These are phyloP conservation scores for Elysia crispata DNA, from an alignment of 2,888 invertebrate genomes.

Conservation along the genomic window DNA sequence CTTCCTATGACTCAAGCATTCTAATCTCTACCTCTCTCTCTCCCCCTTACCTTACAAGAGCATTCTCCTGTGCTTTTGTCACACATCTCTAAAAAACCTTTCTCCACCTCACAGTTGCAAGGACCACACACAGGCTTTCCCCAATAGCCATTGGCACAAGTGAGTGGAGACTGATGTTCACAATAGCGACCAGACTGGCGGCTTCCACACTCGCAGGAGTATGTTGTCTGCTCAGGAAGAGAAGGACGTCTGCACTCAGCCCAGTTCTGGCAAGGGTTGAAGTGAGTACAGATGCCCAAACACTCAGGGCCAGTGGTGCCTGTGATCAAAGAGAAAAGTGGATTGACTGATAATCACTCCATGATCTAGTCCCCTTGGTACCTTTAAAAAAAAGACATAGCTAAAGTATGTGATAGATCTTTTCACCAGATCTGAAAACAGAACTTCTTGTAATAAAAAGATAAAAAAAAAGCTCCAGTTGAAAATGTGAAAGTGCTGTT, in stretches of 20 bases:
- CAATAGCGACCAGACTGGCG: slow-evolving; percentile 81
- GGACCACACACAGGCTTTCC: slow-evolving; percentile 95
- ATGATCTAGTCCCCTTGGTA: too few species aligned
- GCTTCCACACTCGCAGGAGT: slow-evolving; percentile 88
- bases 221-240: slow-evolving; percentile 80
- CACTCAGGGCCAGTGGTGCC: slow-evolving; percentile 81
- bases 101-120: slow-evolving; percentile 89
- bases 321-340: slow-evolving; percentile 52
- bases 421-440: too few species aligned
- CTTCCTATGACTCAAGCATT: too few species aligned
- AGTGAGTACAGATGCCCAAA: slow-evolving; percentile 86
- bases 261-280: slow-evolving; percentile 87
- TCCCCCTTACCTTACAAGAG: slow-evolving; percentile 85
- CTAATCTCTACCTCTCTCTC: too few species aligned
- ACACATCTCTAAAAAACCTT: slow-evolving; percentile 94
- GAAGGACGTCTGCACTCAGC: slow-evolving; percentile 82
- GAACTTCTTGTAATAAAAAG: too few species aligned
- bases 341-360: not conserved
- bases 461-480: too few species aligned
- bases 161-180: slow-evolving; percentile 69
- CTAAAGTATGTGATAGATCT: too few species aligned
- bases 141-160: slow-evolving; percentile 96
- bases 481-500: too few species aligned
- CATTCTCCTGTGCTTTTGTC: slow-evolving; percentile 92
- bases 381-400: too few species aligned